Evolutionary conservation across 2,888 invertebrate species (phyloP).

Genomic region (Brachyopa scutellaris): DNA sequence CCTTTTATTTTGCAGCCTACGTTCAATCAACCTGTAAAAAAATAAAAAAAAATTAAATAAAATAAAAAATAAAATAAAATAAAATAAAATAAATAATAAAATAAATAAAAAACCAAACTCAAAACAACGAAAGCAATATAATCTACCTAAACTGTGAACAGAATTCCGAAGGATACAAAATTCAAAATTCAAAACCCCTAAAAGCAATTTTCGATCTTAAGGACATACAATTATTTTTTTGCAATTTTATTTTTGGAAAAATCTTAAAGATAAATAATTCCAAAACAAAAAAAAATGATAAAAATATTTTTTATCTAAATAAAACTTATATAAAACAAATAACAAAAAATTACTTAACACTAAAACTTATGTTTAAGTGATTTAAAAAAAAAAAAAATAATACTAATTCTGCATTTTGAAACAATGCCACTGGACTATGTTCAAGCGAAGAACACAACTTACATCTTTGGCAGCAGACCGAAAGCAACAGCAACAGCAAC

Average conservation of each 20-base stretch:
- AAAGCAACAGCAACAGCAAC: conserved; percentile 45
- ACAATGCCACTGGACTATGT: conserved; percentile 72
- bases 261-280: conserved; percentile 20
- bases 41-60: conserved; percentile 29
- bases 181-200: conserved; percentile 43
- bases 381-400: background rate
- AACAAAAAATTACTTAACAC: background rate
- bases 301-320: conserved; percentile 54
- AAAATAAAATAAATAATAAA: conserved; percentile 81
- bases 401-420: conserved; percentile 16
- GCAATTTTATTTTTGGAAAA: conserved; percentile 7
- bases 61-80: conserved; percentile 74
- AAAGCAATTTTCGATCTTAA: conserved; percentile 70
- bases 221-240: conserved; percentile 39
- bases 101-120: conserved; percentile 75
- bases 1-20: conserved; percentile 49
- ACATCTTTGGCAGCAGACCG: conserved; percentile 51
- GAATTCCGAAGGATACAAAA: conserved; percentile 62
- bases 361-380: conserved; percentile 17
- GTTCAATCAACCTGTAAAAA: conserved; percentile 60
- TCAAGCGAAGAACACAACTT: conserved; percentile 66
- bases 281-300: conserved; percentile 15
- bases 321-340: conserved; percentile 7
- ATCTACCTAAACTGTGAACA: conserved; percentile 79
- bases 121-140: conserved; percentile 81